Percentiles rank a stretch among this genome's conserved stretches.
Conservation (phyloP, 2,797 vertebrate genomes). For the Silurus aristotelis region DNA sequence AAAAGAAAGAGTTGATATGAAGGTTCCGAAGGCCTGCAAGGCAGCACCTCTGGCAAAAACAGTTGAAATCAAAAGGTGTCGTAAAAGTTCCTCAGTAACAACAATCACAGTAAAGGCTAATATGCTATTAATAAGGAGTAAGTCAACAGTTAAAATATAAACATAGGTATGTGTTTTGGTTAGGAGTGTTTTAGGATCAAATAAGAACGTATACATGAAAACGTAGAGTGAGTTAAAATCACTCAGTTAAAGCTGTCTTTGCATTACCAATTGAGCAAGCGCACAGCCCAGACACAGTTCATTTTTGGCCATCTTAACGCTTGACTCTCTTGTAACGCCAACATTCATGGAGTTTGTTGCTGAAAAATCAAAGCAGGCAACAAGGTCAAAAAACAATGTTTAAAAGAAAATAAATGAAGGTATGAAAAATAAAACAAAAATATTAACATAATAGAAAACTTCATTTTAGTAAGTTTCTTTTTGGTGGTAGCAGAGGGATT, state of each 20-base stretch:
- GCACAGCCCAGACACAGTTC: conserved; percentile 46
- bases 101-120: conserved; percentile 54
- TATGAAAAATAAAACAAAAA: conserved; percentile 49
- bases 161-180: conserved; percentile 74
- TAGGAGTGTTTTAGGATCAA: conserved; percentile 82
- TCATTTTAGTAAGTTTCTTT: conserved; percentile 68
- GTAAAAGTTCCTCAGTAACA: conserved; percentile 80
- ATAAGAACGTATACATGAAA: conserved; percentile 60
- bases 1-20: conserved; percentile 84
- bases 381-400: conserved; percentile 52
- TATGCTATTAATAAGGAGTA: conserved; percentile 72
- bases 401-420: conserved; percentile 40
- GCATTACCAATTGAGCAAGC: conserved; percentile 48
- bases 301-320: conserved; percentile 36
- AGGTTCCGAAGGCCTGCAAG: conserved; percentile 87
- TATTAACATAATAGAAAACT: conserved; percentile 57
- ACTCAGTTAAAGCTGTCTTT: conserved; percentile 36
- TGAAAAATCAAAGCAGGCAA: conserved; percentile 39
- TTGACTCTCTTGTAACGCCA: conserved; percentile 47
- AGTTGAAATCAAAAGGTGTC: conserved; percentile 62
- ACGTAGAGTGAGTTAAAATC: conserved; percentile 19
- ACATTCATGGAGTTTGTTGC: conserved; percentile 51
- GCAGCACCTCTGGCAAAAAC: conserved; percentile 71
- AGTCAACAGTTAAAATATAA: conserved; percentile 82
- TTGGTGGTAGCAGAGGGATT: conserved; percentile 81